Evolutionary conservation across 1,140 invertebrate species (phyloP).

Genomic region (Bombus turneri): DNA sequence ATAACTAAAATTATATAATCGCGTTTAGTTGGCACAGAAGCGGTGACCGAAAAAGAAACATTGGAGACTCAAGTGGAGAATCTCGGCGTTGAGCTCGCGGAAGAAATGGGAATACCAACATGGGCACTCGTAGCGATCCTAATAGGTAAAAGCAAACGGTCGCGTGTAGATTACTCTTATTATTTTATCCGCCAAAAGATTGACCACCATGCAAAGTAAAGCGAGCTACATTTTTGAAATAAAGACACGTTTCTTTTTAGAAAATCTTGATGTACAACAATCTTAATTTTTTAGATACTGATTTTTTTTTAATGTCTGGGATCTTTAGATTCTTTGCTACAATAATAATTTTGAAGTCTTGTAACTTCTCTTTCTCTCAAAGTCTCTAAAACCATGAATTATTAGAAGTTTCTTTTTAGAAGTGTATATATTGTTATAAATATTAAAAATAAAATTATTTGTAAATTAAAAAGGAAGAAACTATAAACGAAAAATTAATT

Average conservation of each 20-base stretch:
- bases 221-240: background rate
- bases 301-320: background rate
- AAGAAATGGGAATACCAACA: constrained; percentile 87
- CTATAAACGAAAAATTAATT: too few relatives aligned
- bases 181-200: background rate
- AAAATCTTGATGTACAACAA: too few relatives aligned
- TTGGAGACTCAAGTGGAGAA: constrained; percentile 77
- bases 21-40: constrained; percentile 44
- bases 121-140: constrained; percentile 89
- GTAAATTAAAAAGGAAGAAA: background rate
- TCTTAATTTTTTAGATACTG: too few relatives aligned
- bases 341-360: background rate
- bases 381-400: too few relatives aligned
- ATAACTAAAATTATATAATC: background rate
- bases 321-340: background rate
- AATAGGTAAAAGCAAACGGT: constrained; percentile 83
- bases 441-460: background rate
- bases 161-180: background rate
- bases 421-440: too few relatives aligned
- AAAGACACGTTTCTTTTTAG: too few relatives aligned
- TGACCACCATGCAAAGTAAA: too few relatives aligned
- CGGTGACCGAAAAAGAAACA: constrained; percentile 63
- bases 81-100: constrained; percentile 83
- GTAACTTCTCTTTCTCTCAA: too few relatives aligned
- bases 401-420: background rate